A percentile compares a stretch with the other conserved stretches of the same genome.
These are phyloP conservation scores for Atherinomorus stipes DNA, from an alignment of 2,113 vertebrate species.

Conservation along the genomic window DNA sequence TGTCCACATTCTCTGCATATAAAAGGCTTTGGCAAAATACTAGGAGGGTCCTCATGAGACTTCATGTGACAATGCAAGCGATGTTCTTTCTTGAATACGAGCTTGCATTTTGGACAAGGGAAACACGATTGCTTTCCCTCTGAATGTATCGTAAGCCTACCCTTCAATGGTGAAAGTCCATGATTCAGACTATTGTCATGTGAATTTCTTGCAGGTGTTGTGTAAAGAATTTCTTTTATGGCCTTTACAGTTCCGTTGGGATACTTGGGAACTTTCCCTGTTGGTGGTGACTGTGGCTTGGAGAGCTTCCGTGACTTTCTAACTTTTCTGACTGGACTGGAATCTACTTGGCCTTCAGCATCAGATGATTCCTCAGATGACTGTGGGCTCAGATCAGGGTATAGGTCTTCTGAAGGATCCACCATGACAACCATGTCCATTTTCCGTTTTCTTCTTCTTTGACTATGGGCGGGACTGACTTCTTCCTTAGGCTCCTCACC, in stretches of 20 bases:
- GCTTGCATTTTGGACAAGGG: constrained; percentile 93
- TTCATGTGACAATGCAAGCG: constrained; percentile 93
- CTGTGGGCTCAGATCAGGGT: constrained; percentile 84
- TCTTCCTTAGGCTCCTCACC: constrained; percentile 85
- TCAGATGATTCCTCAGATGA: constrained; percentile 85
- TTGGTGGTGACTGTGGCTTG: constrained; percentile 84
- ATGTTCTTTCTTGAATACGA: constrained; percentile 92
- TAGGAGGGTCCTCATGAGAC: constrained; percentile 89
- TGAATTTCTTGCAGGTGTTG: constrained; percentile 84
- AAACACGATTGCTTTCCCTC: constrained; percentile 88
- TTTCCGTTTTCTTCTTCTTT: constrained; percentile 93
- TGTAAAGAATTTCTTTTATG: constrained; percentile 91
- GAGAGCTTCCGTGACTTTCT: constrained; percentile 82
- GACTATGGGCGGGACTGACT: constrained; percentile 57
- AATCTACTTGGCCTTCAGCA: constrained; percentile 82
- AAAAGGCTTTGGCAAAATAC: constrained; percentile 89
- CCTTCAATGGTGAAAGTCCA: constrained; percentile 85
- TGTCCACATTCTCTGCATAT: constrained; percentile 92
- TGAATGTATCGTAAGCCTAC: constrained; percentile 84
- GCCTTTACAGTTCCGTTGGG: constrained; percentile 88
- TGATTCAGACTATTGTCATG: constrained; percentile 86
- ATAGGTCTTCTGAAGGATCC: constrained; percentile 91
- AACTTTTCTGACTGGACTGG: constrained; percentile 62
- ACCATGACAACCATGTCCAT: constrained; percentile 96
- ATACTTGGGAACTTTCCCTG: constrained; percentile 83